A percentile compares a stretch with the other conserved stretches of the same genome.
Conservation (phyloP, 2,797 vertebrate species). For the Hemitrygon akajei region DNA sequence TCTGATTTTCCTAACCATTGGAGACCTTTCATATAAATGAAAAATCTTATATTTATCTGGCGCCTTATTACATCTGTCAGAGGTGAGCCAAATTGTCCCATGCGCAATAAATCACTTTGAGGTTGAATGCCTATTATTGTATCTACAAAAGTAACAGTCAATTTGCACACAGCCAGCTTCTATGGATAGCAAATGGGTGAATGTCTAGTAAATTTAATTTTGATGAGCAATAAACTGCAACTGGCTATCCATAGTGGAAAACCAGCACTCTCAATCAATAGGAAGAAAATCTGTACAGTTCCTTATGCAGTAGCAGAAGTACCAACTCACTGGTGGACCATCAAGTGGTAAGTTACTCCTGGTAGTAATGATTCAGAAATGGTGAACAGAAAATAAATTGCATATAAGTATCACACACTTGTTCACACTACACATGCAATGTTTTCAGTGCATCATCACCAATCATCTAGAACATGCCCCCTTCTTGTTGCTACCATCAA, state of each 20-base stretch:
- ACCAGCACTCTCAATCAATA: not conserved
- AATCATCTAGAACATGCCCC: no score
- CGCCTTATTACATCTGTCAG: not conserved
- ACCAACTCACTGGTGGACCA: not conserved
- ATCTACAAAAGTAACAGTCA: not conserved
- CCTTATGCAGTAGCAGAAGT: not conserved
- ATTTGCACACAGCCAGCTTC: not conserved
- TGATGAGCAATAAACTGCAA: not conserved
- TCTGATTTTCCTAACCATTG: not conserved
- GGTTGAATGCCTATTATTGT: not conserved
- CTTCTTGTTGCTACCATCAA: no score
- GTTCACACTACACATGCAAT: not conserved
- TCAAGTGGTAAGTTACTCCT: not conserved
- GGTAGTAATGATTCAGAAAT: not conserved
- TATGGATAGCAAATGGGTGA: not conserved
- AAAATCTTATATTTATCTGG: not conserved
- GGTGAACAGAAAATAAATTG: not conserved
- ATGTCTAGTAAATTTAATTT: not conserved
- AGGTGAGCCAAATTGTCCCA: not conserved
- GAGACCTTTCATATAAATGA: not conserved
- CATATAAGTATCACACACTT: not conserved
- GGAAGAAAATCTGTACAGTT: no score
- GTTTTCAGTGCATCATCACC: not conserved
- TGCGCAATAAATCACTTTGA: constrained; percentile 9
- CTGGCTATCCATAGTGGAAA: not conserved